phyloP scores from a whole-genome alignment of 2,888 invertebrate genomes.

The Geophilus truncorum region DNA sequence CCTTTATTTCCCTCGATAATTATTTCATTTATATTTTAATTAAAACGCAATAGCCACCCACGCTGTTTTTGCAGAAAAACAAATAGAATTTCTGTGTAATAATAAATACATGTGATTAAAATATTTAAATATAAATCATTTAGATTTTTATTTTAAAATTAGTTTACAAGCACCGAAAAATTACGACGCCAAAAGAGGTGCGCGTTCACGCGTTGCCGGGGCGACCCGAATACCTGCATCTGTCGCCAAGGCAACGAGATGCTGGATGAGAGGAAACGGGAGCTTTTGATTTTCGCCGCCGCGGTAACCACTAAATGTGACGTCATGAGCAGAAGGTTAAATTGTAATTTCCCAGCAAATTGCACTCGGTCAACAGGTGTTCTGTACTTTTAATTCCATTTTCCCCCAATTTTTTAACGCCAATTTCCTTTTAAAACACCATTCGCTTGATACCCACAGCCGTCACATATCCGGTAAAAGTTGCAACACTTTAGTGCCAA shows the following conservation, averaged over 20 bases:
- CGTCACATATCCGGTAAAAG: too few species aligned
- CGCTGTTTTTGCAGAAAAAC: too few species aligned
- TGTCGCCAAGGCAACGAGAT: not conserved
- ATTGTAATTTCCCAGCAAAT: not conserved
- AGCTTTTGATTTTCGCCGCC: constrained; percentile 1
- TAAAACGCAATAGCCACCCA: too few species aligned
- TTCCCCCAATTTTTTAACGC: too few species aligned
- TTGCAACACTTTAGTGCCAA: too few species aligned
- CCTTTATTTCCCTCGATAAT: not conserved
- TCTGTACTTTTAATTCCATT: not conserved
- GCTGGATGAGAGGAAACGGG: not conserved
- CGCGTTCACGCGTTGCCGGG: not conserved
- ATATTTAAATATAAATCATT: not conserved
- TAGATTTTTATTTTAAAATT: not conserved
- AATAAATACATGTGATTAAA: too few species aligned
- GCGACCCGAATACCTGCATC: constrained; percentile 4
- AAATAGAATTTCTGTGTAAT: too few species aligned
- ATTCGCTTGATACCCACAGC: too few species aligned
- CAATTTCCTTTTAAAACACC: not conserved
- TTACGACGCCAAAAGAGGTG: not conserved
- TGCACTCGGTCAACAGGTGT: constrained; percentile 2
- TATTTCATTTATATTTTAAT: too few species aligned
- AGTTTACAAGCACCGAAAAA: not conserved
- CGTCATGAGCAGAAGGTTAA: not conserved
- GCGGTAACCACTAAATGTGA: not conserved